Evolutionary conservation across 2,888 invertebrate genomes (phyloP), one percentile per base, ranked within the genome.

Genomic region (Villa cingulata): DNA sequence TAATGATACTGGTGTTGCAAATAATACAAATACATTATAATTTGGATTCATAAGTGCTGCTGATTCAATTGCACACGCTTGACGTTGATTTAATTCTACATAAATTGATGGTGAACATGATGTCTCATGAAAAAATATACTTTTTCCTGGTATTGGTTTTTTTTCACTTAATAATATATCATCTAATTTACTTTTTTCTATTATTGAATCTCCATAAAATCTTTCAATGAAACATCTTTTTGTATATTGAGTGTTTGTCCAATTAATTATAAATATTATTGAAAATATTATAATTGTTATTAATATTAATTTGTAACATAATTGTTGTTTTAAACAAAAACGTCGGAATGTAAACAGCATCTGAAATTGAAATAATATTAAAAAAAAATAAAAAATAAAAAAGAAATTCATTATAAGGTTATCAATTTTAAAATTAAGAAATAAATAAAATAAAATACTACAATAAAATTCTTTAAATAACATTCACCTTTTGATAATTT

Each of bases 51-150:
- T 53, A 16, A 61, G 49, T 2, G 69, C 68, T 1, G 68, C 62
- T 0, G 68, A 69, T 56, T 69, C 68, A n/a, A 69, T 62, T 1
- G 67, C 62, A 53, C 68, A 69, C 0, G 66, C 66, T 56, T 68
- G 65, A 5, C 67, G 56, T 15, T 62, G 54, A n/a, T 57, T 64
- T 4, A 69, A 48, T 19, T 55, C 52, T 4, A 63, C 42, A 16
- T 34, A 40, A 10, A 43, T 37, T 9, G 36, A 12, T 16, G 37
- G 23, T 4, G 46, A 41, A 36, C 69, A 69, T 18, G 65, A 63
- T 6, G 70, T 69, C 53, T 70, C 70, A 41, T 69, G 69, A 51
- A 70, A 70, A 50, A 69, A 69, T 49, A 69, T 66, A 41, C 58
- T 63, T 36, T 56, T 59, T 12, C 63, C 64, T 4, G 57, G 53